phyloP scores from a whole-genome alignment of 2,113 vertebrate species.

The Fulica atra region DNA sequence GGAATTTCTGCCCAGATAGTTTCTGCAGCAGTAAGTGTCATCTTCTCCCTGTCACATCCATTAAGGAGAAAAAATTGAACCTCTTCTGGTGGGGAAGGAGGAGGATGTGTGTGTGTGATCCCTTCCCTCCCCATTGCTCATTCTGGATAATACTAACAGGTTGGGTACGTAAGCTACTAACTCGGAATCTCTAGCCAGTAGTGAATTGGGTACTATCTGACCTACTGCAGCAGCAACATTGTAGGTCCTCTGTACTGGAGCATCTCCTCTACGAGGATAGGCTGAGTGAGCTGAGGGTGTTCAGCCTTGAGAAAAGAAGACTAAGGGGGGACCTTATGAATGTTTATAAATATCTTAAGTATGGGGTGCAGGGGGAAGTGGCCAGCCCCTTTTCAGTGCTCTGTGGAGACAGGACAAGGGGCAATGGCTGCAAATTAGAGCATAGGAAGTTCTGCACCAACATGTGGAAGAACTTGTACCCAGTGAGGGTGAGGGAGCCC shows the following conservation, averaged over 20 bases:
- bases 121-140: rapidly evolving
- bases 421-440: no score
- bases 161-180: background rate
- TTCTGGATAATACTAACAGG: background rate
- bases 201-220: background rate
- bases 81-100: background rate
- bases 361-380: no score
- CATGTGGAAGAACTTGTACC: no score
- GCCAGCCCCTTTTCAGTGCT: no score
- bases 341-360: no score
- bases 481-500: no score
- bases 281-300: no score
- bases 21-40: conserved; percentile 90
- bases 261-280: no score
- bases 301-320: no score
- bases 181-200: background rate
- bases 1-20: conserved; percentile 96
- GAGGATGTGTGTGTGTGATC: background rate
- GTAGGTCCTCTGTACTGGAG: background rate
- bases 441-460: no score
- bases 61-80: background rate
- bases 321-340: no score
- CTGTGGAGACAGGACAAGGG: no score
- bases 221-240: background rate
- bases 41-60: background rate